phyloP scores from a whole-genome alignment of 2,888 invertebrate genomes.

The Lasioglossum lativentre region DNA sequence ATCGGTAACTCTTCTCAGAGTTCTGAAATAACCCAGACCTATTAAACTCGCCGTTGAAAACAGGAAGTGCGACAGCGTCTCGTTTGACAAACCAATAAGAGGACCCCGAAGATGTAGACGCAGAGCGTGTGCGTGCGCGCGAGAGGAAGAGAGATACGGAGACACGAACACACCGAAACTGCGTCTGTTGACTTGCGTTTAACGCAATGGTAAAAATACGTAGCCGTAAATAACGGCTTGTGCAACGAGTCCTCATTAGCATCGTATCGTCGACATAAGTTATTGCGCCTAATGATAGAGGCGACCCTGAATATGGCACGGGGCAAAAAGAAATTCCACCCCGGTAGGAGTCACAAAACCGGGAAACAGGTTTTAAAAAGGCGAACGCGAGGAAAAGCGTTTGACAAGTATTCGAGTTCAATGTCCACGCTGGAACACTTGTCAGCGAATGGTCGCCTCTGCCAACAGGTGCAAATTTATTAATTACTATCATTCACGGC shows the following conservation, averaged over 20 bases:
- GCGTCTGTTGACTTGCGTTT: conserved; percentile 34
- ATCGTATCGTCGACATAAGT: conserved; percentile 77
- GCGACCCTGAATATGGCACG: conserved; percentile 63
- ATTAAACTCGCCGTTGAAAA: conserved; percentile 27
- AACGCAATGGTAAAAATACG: conserved; percentile 60
- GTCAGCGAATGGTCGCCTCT: neutral
- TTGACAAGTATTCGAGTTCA: conserved; percentile 13
- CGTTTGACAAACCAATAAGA: conserved; percentile 15
- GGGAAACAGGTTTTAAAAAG: conserved; percentile 25
- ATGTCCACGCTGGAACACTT: conserved; percentile 1
- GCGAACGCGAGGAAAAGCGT: neutral
- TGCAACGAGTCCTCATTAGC: conserved; percentile 78
- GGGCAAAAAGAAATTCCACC: conserved; percentile 28
- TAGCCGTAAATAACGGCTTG: conserved; percentile 66
- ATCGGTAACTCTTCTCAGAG: neutral
- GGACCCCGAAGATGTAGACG: neutral
- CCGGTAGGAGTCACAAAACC: conserved; percentile 24
- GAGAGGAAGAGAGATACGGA: neutral
- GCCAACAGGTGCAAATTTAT: conserved; percentile 1
- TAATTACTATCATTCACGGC: neutral
- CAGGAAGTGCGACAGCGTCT: conserved; percentile 31
- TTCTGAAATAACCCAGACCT: conserved; percentile 14
- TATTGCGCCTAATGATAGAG: conserved; percentile 79
- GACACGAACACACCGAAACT: neutral
- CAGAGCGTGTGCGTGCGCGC: neutral